These are phyloP conservation scores for Dicrurus megarhynchus DNA, from an alignment of 2,113 vertebrate species.

Conservation along the genomic window DNA sequence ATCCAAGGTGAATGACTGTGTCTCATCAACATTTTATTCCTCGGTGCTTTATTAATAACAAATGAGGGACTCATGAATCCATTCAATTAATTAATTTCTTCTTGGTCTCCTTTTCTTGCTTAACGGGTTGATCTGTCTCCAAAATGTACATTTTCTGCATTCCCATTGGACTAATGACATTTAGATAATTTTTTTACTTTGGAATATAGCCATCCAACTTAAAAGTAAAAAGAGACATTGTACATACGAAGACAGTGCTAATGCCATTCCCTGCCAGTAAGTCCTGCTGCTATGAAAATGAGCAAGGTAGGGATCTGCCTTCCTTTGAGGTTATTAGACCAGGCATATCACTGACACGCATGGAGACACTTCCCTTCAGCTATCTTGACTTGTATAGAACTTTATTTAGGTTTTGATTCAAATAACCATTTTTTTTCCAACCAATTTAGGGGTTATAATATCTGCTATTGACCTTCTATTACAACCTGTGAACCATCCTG, in stretches of 20 bases:
- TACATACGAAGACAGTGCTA: not conserved
- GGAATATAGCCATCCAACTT: constrained; percentile 23
- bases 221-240: constrained; percentile 6
- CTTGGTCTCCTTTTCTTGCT: constrained; percentile 32
- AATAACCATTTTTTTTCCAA: constrained; percentile 42
- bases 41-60: constrained; percentile 56
- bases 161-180: constrained; percentile 50
- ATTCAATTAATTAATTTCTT: constrained; percentile 59
- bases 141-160: constrained; percentile 62
- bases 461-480: constrained; percentile 55
- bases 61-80: constrained; percentile 33
- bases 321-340: not conserved
- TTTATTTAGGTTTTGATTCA: constrained; percentile 67
- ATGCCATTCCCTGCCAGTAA: constrained; percentile 21
- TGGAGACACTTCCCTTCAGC: not conserved
- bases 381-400: constrained; percentile 1
- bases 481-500: constrained; percentile 53
- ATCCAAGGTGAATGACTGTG: constrained; percentile 37
- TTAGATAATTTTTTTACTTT: constrained; percentile 27
- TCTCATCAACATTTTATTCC: constrained; percentile 48
- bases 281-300: constrained; percentile 5
- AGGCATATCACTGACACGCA: not conserved
- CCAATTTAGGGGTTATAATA: constrained; percentile 55
- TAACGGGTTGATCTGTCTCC: constrained; percentile 59
- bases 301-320: not conserved